These are phyloP conservation scores for Acrocephalus scirpaceus DNA, from an alignment of 2,797 vertebrate genomes.

Conservation along the genomic window DNA sequence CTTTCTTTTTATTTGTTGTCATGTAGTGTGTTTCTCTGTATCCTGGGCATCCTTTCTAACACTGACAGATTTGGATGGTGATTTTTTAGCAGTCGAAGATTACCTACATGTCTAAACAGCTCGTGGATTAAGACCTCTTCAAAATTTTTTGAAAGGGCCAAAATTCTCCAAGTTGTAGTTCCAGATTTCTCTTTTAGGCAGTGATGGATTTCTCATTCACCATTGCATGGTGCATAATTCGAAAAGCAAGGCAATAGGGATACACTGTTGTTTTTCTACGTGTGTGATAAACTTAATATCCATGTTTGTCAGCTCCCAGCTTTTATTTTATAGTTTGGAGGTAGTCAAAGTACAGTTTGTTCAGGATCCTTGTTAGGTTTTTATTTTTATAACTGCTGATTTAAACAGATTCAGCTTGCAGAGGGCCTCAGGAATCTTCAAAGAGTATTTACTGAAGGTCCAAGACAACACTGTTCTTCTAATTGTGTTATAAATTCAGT, in stretches of 20 bases:
- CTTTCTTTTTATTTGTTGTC: not conserved
- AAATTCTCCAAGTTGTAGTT: not conserved
- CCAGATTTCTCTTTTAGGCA: not conserved
- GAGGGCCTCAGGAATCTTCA: conserved; percentile 22
- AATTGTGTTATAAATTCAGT: conserved; percentile 28
- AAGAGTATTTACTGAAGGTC: not conserved
- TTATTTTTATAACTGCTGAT: conserved; percentile 9
- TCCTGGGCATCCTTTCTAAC: not conserved
- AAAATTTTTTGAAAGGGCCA: not conserved
- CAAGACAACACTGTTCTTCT: not conserved
- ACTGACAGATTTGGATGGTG: not conserved
- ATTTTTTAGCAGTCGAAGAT: not conserved
- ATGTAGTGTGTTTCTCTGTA: not conserved
- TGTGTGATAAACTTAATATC: not conserved
- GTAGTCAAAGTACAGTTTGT: not conserved
- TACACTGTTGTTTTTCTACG: not conserved
- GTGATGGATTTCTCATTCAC: not conserved
- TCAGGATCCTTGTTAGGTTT: not conserved
- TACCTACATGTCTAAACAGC: not conserved
- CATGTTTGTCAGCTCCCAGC: not conserved
- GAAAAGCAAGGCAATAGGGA: not conserved
- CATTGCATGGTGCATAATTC: not conserved
- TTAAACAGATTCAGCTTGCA: not conserved
- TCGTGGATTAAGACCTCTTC: not conserved
- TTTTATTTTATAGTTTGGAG: not conserved